Conservation (phyloP, 2,888 invertebrate genomes). For the Trisateles emortualis region DNA sequence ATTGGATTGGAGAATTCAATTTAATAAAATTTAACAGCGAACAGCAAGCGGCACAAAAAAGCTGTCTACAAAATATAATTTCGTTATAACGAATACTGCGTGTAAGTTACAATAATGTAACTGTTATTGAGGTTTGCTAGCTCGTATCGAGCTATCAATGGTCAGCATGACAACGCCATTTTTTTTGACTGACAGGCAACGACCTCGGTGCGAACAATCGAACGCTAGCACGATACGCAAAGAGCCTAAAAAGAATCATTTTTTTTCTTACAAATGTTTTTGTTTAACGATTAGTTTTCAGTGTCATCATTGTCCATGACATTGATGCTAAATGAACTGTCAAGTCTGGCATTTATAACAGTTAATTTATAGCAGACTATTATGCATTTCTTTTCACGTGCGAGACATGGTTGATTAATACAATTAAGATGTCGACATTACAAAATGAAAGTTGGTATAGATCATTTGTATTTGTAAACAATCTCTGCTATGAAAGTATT, state of each 20-base stretch:
- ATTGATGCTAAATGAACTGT: conserved; percentile 77
- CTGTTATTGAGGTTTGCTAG: conserved; percentile 66
- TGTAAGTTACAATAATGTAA: conserved; percentile 64
- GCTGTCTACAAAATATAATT: neutral
- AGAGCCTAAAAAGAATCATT: conserved; percentile 52
- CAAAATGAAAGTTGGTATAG: too few relatives aligned
- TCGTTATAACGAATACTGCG: conserved; percentile 18
- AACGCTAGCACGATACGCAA: conserved; percentile 54
- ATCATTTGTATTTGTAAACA: too few relatives aligned
- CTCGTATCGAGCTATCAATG: conserved; percentile 70
- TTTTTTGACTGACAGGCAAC: conserved; percentile 69
- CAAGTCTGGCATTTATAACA: conserved; percentile 63
- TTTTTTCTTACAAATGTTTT: conserved; percentile 58
- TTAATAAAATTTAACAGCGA: neutral
- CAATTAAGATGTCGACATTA: conserved; percentile 12
- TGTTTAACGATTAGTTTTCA: conserved; percentile 58
- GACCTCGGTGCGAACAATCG: conserved; percentile 59
- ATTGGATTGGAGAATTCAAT: neutral
- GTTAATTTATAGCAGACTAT: conserved; percentile 52
- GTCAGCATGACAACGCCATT: conserved; percentile 65
- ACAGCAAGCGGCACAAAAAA: neutral
- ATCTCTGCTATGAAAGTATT: too few relatives aligned
- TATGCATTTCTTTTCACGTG: conserved; percentile 40
- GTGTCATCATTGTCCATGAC: conserved; percentile 67
- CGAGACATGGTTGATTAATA: conserved; percentile 22